These are phyloP conservation scores for Trypoxylus dichotomus DNA, from an alignment of 1,140 invertebrate genomes.

Conservation along the genomic window DNA sequence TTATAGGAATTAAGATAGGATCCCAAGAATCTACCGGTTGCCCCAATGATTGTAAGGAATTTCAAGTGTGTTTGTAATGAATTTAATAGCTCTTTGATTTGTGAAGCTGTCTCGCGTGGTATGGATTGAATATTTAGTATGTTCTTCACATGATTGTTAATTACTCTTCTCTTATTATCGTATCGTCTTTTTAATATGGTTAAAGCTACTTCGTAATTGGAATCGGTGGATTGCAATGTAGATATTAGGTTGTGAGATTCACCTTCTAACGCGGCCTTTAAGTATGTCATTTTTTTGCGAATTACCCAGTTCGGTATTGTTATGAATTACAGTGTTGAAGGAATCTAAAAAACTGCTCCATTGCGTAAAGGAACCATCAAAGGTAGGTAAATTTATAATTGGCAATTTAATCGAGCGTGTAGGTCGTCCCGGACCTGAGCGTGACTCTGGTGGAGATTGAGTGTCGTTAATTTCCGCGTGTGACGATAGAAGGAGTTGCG, in stretches of 20 bases:
- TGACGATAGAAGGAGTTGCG: too few species aligned
- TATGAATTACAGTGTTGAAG: constrained; percentile 10
- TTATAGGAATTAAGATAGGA: constrained; percentile 34
- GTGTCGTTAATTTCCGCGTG: too few species aligned
- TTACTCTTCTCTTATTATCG: constrained; percentile 32
- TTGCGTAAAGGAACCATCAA: constrained; percentile 11
- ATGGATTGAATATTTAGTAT: constrained; percentile 31
- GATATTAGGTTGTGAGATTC: background rate
- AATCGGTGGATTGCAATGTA: constrained; percentile 21
- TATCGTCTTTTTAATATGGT: constrained; percentile 32
- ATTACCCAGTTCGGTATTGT: background rate
- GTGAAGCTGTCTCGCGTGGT: background rate
- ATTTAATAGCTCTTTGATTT: constrained; percentile 35
- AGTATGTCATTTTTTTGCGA: background rate
- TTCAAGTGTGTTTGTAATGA: constrained; percentile 31
- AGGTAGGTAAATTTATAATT: constrained; percentile 24
- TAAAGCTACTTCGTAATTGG: constrained; percentile 34
- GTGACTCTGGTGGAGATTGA: too few species aligned
- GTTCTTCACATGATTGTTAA: constrained; percentile 34
- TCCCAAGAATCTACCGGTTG: constrained; percentile 37
- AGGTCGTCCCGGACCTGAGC: too few species aligned
- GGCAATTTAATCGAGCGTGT: too few species aligned
- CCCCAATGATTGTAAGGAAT: constrained; percentile 35
- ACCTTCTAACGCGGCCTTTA: background rate
- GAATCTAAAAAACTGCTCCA: constrained; percentile 17